Evolutionary conservation across 2,797 vertebrate species (phyloP), one percentile per base, ranked within the genome.

Genomic region (Cirrhinus molitorella): DNA sequence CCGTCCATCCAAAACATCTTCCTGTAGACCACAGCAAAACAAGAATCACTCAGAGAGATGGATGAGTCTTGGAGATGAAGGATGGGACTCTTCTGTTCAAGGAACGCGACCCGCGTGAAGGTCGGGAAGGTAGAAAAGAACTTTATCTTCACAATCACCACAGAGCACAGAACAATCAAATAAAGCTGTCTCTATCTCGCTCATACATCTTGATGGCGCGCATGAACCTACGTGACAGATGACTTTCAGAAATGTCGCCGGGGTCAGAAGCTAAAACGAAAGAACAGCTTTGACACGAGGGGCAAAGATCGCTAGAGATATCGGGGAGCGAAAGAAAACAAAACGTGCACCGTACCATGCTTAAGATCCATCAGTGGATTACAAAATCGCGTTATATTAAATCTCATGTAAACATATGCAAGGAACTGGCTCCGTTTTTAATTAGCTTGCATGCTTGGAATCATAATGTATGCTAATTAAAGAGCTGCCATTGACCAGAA

Each of bases 1-100:
- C 96, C 96, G 87, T 97, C 96, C 0, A 94, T 96, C 96, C 96
- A 97, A 89, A 95, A 97, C n/a, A 97, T 95, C 84, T 96, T 97
- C 49, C 96, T 97, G 73, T 5, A n/a, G 4, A 53, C 10, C 67
- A 73, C 72, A 80, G 66, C 49, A 70, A 73, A 74, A 71, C 40
- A 79, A 45, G 31, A 78, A 23, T 51, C 51, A 72, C 31, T 55
- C 43, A 67, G 43, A 57, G 2, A 83, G 57, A 66, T 13, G 37
- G 68, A 85, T 45, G 68, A 14, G 51, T 34, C 40, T 83, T 59
- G 8, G 17, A 47, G 25, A 83, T 83, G 65, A 83, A 57, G 28
- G 21, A 83, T 83, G 81, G 7, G 47, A 4, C n/a, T 45, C 34
- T 75, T 65, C 66, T 5, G 23, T 77, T 47, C n/a, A 68, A 83